Base-by-base conservation (phyloP, 1,140 invertebrate genomes). In the Macrobrachium nipponense region DNA sequence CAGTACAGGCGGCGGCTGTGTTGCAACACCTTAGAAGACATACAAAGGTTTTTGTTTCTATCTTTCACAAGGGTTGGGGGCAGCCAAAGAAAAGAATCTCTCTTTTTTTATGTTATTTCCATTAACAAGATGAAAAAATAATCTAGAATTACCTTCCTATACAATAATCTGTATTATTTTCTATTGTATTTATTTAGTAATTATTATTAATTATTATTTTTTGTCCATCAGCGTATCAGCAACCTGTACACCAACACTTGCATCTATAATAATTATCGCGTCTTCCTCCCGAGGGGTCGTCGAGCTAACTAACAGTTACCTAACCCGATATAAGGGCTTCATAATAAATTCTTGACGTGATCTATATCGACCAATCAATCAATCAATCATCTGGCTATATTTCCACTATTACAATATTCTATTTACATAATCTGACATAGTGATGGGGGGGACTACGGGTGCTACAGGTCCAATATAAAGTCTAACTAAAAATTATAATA, bases 91-190 rank as follows among this genome's bases (percentile, higher is more conserved):
- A 51, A 51, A 51, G 51, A 51, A 51, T 51, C 51, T 51, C 12
- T 51, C 77, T 80, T 80, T 44, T 23, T n/a, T n/a, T n/a, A n/a
- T n/a, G n/a, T n/a, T 80, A 80, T 64, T 80, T 44, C 62, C 78
- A 44, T 80, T 80, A 80, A 80, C 78, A 80, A 80, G 78, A 80
- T 80, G 78, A 36, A 80, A 79, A 80, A 80, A 80, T 80, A 80
- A 80, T 80, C 78, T 80, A 80, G 60, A 66, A 51, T 62, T 66
- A 80, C 27, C 36, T 76, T 51, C 44, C n/a, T 59, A 58, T 76
- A 18, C 44, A 59, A 58, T 59, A 76, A 76, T 58, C 14, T 51
- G 51, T 51, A 51, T 51, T 51, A 51, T 51, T 51, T 51, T 51
- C 51, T 51, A 51, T 51, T 51, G 51, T 51, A 51, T 51, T 51